Evolutionary conservation across 1,140 invertebrate genomes (phyloP), one percentile per base, ranked within the genome.

Genomic region (Procambarus virginalis): DNA sequence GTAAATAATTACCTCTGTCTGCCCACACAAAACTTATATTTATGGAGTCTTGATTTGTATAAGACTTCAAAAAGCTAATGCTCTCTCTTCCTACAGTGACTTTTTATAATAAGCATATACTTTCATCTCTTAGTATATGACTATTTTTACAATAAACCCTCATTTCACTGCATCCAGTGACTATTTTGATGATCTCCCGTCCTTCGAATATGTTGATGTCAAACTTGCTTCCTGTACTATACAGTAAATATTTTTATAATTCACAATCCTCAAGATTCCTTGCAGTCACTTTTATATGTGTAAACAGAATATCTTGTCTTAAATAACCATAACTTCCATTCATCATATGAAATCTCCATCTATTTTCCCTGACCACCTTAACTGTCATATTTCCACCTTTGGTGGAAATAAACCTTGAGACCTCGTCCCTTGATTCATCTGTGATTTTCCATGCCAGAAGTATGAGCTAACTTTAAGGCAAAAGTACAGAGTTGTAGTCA

Each of bases 241-340:
- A 86, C 51, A 60, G 55, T 78, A 58, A 78, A 86, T 86, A 86
- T 86, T 86, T 86, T 86, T 86, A 86, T 86, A 86, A 20, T 86
- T 75, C n/a, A 60, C 8, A 55, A 17, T 48, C 55, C 51, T 51
- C n/a, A 5, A 86, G 45, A 70, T 85, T 85, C 46, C n/a, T 46
- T 75, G 10, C 10, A 76, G 75, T 8, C n/a, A 76, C 34, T 86
- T 86, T 78, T 86, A 78, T 85, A 84, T 82, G 60, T 46, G 48
- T 14, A 34, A 8, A 73, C 22, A 8, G 34, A 34, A n/a, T 73
- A 5, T 17, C 10, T 20, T 64, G 60, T 64, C 60, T 64, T 64
- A 12, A 64, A 10, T 20, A 64, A 64, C 60, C 20, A 34, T 34
- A 22, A 73, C 68, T 34, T 34, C 14, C 68, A 73, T 73, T 20